These are phyloP conservation scores for Sorex maritimensis DNA, from an alignment of 2,797 vertebrate species.

Conservation along the genomic window DNA sequence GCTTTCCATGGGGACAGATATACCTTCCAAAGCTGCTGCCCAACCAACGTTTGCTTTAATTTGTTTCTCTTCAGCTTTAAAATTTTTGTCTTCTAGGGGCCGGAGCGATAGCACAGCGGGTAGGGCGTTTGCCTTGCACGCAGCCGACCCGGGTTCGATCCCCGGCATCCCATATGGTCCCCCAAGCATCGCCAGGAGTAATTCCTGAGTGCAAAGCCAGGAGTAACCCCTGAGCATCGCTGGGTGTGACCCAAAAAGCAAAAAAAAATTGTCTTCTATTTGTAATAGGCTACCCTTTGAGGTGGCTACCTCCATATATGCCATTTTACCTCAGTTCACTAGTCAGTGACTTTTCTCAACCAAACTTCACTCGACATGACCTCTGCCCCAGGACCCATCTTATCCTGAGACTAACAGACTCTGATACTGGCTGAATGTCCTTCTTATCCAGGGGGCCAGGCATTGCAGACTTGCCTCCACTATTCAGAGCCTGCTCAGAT, in stretches of 20 bases:
- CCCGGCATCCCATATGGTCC: too few relatives aligned
- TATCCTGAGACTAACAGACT: background rate
- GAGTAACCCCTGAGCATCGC: too few relatives aligned
- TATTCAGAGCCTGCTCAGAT: background rate
- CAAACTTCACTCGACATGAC: background rate
- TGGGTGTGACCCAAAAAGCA: too few relatives aligned
- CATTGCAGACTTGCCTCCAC: background rate
- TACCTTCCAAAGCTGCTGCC: background rate
- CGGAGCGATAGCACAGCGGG: too few relatives aligned
- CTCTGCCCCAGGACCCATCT: background rate
- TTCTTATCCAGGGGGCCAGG: slow-evolving; percentile 3
- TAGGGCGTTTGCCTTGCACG: too few relatives aligned
- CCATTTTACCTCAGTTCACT: background rate
- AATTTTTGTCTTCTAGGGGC: background rate
- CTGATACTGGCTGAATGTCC: background rate
- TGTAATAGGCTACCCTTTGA: background rate
- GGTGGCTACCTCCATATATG: background rate
- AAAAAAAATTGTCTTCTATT: background rate
- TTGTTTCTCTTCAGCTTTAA: background rate
- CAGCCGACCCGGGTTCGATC: too few relatives aligned
- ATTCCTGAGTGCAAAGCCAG: too few relatives aligned
- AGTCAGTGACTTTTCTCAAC: background rate
- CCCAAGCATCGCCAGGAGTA: too few relatives aligned
- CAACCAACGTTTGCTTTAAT: too few relatives aligned
- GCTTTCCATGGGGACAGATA: background rate